Evolutionary conservation across 2,888 invertebrate genomes (phyloP).

Genomic region (Eupeodes latifasciatus): DNA sequence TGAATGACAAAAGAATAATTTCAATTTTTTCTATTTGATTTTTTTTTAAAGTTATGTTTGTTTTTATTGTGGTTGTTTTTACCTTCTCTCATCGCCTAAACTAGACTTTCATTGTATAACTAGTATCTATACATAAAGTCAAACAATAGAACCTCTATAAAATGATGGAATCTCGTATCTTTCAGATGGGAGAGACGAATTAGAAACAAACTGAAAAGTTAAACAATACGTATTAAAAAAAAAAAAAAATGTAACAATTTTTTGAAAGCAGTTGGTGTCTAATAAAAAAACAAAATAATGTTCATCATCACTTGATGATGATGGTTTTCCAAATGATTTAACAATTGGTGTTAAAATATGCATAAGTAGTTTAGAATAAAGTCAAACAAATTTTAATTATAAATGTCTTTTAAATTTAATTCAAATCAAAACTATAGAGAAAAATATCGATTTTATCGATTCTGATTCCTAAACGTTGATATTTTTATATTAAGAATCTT

Average conservation of each 20-base stretch:
- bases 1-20: conserved; percentile 75
- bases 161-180: conserved; percentile 10
- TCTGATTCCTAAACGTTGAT: too few species aligned
- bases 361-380: too few species aligned
- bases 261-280: not conserved
- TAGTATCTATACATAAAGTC: not conserved
- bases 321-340: too few species aligned
- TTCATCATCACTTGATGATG: too few species aligned
- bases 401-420: too few species aligned
- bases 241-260: conserved; percentile 56
- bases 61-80: conserved; percentile 63
- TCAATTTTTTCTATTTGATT: conserved; percentile 44
- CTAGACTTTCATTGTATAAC: conserved; percentile 46
- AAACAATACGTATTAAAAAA: conserved; percentile 53
- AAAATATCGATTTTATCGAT: too few species aligned
- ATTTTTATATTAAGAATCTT: too few species aligned
- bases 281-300: too few species aligned
- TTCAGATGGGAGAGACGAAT: conserved; percentile 16
- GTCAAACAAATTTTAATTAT: too few species aligned
- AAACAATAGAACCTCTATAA: conserved; percentile 25
- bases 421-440: too few species aligned
- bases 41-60: not conserved
- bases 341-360: too few species aligned
- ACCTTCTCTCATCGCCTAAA: conserved; percentile 34
- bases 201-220: conserved; percentile 54